phyloP scores from a whole-genome alignment of 1,140 invertebrate genomes.

The Heliconius eleuchia region DNA sequence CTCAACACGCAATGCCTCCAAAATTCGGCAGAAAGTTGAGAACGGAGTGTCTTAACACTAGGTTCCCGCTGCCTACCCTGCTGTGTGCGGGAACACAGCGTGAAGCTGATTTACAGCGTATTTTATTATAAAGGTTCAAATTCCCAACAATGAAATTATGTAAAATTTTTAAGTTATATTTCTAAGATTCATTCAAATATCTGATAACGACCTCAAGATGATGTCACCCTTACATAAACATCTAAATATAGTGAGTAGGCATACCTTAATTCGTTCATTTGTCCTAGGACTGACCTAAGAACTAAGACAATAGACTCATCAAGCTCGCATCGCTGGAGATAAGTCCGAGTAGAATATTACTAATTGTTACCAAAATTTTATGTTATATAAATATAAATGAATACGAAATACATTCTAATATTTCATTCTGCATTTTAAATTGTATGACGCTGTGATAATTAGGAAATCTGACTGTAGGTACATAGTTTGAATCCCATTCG shows the following conservation, averaged over 20 bases:
- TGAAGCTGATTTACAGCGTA: no score
- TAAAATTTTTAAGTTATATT: no score
- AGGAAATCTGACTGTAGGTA: not conserved
- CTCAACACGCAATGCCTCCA: no score
- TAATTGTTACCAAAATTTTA: conserved; percentile 5
- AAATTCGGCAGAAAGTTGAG: no score
- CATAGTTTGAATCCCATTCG: not conserved
- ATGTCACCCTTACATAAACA: not conserved
- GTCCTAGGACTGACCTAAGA: conserved; percentile 5
- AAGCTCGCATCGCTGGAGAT: conserved; percentile 11
- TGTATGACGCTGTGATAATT: not conserved
- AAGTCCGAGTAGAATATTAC: conserved; percentile 3
- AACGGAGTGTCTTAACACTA: no score
- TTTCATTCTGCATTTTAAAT: not conserved
- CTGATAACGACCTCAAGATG: not conserved
- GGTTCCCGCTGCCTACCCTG: no score
- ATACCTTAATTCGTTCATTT: conserved; percentile 1
- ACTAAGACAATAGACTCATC: conserved; percentile 11
- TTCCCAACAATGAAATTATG: no score
- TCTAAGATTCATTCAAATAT: no score
- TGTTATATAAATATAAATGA: not conserved
- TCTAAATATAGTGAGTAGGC: not conserved
- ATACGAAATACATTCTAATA: not conserved
- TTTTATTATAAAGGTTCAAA: no score
- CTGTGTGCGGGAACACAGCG: no score